These are phyloP conservation scores for Odontomyia ornata DNA, from an alignment of 2,888 invertebrate species.

Conservation along the genomic window DNA sequence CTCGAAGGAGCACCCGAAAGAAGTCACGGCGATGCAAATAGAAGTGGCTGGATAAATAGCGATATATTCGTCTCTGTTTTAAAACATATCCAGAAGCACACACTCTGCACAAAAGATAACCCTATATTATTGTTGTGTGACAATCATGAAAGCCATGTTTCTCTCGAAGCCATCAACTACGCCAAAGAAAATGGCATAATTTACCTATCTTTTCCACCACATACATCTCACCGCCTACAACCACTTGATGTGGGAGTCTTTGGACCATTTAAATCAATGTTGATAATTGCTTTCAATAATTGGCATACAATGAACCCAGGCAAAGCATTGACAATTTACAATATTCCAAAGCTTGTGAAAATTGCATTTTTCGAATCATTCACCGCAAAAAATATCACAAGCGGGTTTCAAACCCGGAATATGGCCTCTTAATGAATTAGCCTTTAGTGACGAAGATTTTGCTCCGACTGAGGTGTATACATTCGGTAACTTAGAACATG, in stretches of 20 bases:
- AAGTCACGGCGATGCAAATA: constrained; percentile 53
- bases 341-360: background rate
- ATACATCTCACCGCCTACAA: constrained; percentile 45
- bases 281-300: constrained; percentile 43
- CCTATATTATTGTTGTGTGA: constrained; percentile 54
- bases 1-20: constrained; percentile 54
- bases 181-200: constrained; percentile 58
- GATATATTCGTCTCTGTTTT: constrained; percentile 54
- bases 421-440: constrained; percentile 1
- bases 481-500: constrained; percentile 44
- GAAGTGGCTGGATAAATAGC: constrained; percentile 55
- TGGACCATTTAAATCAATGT: constrained; percentile 45
- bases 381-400: constrained; percentile 17
- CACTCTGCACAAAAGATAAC: constrained; percentile 50
- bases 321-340: constrained; percentile 15
- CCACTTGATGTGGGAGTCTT: constrained; percentile 48
- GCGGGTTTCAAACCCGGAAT: constrained; percentile 8
- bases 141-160: constrained; percentile 57
- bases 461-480: constrained; percentile 17
- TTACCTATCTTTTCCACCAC: constrained; percentile 46
- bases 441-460: constrained; percentile 12
- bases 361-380: constrained; percentile 22
- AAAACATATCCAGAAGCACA: constrained; percentile 52
- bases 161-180: constrained; percentile 55
- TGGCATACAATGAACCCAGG: constrained; percentile 12